Evolutionary conservation across 2,113 vertebrate genomes (phyloP).

Genomic region (Bubo blakistoni): DNA sequence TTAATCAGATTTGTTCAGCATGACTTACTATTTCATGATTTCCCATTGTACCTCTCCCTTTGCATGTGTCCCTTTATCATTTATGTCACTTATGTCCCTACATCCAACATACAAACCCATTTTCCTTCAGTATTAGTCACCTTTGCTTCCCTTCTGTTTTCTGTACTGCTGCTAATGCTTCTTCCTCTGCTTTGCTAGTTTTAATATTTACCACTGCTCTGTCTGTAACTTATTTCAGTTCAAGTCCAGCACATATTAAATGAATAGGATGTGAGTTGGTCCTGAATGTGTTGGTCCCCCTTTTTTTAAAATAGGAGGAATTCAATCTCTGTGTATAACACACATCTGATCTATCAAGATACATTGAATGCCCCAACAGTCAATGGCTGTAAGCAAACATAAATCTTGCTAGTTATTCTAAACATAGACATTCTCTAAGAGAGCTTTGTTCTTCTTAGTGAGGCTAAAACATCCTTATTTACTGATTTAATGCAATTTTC

Average conservation of each 20-base stretch:
- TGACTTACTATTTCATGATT: constrained; percentile 12
- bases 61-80: constrained; percentile 6
- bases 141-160: constrained; percentile 1
- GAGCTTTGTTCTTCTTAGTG: not conserved
- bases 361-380: not conserved
- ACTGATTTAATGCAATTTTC: not conserved
- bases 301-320: not conserved
- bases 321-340: not conserved
- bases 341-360: not conserved
- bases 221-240: not conserved
- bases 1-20: constrained; percentile 51
- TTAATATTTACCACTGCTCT: not conserved
- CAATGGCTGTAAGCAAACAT: not conserved
- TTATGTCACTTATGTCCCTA: not conserved
- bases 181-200: not conserved
- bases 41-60: not conserved
- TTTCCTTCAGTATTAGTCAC: not conserved
- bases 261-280: not conserved
- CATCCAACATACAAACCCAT: not conserved
- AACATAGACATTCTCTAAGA: not conserved
- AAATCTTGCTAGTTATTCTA: not conserved
- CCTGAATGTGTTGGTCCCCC: not conserved
- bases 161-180: not conserved
- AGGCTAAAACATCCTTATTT: not conserved
- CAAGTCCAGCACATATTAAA: not conserved